phyloP scores from a whole-genome alignment of 2,888 invertebrate genomes.

The Hofmannophila pseudospretella region DNA sequence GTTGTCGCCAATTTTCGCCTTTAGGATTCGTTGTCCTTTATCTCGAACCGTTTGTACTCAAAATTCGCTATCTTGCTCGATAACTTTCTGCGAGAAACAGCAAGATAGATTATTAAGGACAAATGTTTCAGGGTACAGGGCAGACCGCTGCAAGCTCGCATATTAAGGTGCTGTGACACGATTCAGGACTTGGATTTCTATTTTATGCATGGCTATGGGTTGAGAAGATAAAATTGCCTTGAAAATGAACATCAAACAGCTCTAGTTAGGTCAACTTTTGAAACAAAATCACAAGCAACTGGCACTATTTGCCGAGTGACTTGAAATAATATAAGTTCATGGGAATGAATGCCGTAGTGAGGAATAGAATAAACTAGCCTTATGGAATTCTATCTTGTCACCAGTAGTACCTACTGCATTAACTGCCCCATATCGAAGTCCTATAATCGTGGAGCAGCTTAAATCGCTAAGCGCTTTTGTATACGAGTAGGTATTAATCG shows the following conservation, averaged over 20 bases:
- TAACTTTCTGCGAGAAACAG: neutral
- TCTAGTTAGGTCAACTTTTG: no score
- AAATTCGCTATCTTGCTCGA: neutral
- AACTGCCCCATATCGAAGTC: neutral
- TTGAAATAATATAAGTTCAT: no score
- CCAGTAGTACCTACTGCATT: no score
- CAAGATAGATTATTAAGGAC: neutral
- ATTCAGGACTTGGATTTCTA: constrained; percentile 1
- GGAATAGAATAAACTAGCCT: no score
- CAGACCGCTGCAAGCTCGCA: constrained; percentile 33
- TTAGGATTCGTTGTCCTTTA: neutral
- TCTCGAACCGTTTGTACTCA: neutral
- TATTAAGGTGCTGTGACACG: constrained; percentile 5
- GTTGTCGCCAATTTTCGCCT: neutral
- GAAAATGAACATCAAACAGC: no score
- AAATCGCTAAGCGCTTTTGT: constrained; percentile 8
- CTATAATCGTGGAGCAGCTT: neutral
- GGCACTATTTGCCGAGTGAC: no score
- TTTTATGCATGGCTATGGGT: no score
- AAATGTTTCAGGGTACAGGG: constrained; percentile 4
- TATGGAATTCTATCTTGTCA: no score
- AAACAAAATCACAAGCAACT: no score
- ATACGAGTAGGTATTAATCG: constrained; percentile 7
- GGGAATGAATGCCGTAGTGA: no score
- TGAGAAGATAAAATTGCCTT: no score